Conservation (phyloP, 1,140 invertebrate species). For the Micrasema longulum region DNA sequence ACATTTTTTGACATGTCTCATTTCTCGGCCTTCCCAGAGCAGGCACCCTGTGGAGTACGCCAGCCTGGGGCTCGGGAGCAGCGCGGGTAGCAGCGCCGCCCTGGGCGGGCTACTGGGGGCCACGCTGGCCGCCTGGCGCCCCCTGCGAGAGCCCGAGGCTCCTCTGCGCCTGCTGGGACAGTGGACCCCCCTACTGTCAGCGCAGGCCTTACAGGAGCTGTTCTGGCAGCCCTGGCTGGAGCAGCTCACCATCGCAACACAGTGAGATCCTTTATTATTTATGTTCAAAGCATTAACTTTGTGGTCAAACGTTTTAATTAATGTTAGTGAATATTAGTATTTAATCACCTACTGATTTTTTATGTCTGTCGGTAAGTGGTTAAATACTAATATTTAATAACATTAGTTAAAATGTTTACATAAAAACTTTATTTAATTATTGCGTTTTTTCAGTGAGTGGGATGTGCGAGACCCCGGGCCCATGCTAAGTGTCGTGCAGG, state of each 20-base stretch:
- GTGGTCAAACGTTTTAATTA: no score
- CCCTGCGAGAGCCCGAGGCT: conserved; percentile 56
- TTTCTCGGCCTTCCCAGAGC: conserved; percentile 1
- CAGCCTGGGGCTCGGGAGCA: conserved; percentile 60
- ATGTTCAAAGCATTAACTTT: no score
- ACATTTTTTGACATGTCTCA: no score
- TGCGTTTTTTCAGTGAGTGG: conserved; percentile 70
- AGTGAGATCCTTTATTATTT: conserved; percentile 58
- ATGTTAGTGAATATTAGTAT: no score
- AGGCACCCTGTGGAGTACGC: conserved; percentile 60
- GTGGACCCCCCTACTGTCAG: conserved; percentile 59
- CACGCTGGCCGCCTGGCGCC: conserved; percentile 59
- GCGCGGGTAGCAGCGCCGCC: conserved; percentile 55
- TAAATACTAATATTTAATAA: no score
- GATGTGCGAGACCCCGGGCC: conserved; percentile 79
- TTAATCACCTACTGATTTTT: no score
- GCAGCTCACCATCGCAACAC: conserved; percentile 58
- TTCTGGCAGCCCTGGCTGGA: conserved; percentile 63
- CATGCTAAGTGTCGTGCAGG: conserved; percentile 83
- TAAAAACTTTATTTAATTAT: neutral
- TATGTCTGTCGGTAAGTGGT: no score
- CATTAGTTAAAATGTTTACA: neutral
- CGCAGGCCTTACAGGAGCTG: conserved; percentile 60
- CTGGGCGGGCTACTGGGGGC: conserved; percentile 46
- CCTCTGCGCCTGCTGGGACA: conserved; percentile 57